A percentile compares a stretch with the other conserved stretches of the same genome.
Conservation (phyloP, 2,888 invertebrate species). For the Pediacus dermestoides region DNA sequence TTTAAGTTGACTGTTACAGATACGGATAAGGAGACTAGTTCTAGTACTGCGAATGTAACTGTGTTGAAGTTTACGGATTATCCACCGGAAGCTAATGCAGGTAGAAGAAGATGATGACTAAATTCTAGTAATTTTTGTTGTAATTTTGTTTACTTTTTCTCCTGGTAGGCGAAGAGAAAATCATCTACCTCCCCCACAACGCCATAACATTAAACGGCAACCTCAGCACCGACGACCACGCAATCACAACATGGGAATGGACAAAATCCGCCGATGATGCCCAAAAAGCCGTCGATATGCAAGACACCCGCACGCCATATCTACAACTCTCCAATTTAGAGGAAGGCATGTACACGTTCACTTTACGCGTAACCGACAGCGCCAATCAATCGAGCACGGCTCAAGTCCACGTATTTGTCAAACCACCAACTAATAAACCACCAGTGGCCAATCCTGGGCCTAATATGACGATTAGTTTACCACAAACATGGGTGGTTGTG, state of each 20-base stretch:
- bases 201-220: constrained; percentile 84
- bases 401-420: constrained; percentile 85
- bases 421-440: constrained; percentile 81
- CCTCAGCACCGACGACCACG: constrained; percentile 88
- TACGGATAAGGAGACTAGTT: constrained; percentile 82
- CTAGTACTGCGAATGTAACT: constrained; percentile 82
- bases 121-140: constrained; percentile 6
- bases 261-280: constrained; percentile 84
- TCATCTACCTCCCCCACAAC: constrained; percentile 86
- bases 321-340: constrained; percentile 83
- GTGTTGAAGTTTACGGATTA: constrained; percentile 90
- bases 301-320: constrained; percentile 88
- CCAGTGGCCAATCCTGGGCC: constrained; percentile 67
- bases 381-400: constrained; percentile 84
- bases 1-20: constrained; percentile 90
- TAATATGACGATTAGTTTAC: constrained; percentile 73
- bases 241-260: constrained; percentile 94
- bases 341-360: constrained; percentile 92
- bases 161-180: constrained; percentile 73
- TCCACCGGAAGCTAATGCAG: constrained; percentile 92
- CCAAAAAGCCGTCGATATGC: constrained; percentile 92
- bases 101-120: constrained; percentile 39
- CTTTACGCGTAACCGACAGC: constrained; percentile 87
- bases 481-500: constrained; percentile 73
- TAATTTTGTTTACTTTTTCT: constrained; percentile 10